phyloP scores from a whole-genome alignment of 2,888 invertebrate genomes.

The Hybos culiciformis region DNA sequence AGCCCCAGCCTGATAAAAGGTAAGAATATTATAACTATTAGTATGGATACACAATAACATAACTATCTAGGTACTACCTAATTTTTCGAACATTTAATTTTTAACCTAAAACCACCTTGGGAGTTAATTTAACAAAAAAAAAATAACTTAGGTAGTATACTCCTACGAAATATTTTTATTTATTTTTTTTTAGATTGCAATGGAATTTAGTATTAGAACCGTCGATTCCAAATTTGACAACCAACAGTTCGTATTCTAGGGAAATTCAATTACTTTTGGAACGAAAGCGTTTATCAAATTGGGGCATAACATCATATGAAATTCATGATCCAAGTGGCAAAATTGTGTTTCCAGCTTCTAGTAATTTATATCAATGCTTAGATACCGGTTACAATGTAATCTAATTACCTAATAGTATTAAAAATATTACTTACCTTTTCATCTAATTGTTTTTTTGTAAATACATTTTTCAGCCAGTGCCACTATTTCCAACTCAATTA shows the following conservation, averaged over 20 bases:
- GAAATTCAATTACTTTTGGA: conserved; percentile 89
- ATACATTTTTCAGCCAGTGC: conserved; percentile 32
- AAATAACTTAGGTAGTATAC: not conserved
- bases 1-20: conserved; percentile 16
- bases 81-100: conserved; percentile 6
- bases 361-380: conserved; percentile 73
- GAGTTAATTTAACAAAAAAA: conserved; percentile 6
- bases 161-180: not conserved
- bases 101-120: conserved; percentile 12
- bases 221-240: conserved; percentile 52
- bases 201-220: conserved; percentile 77
- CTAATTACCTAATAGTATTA: conserved; percentile 6
- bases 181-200: conserved; percentile 40
- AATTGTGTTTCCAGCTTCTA: conserved; percentile 82
- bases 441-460: not conserved
- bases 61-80: not conserved
- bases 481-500: conserved; percentile 53
- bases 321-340: conserved; percentile 67
- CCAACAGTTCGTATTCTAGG: conserved; percentile 50
- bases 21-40: conserved; percentile 3
- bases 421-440: not conserved
- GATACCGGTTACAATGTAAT: conserved; percentile 57
- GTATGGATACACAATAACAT: conserved; percentile 5
- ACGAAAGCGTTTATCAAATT: conserved; percentile 76
- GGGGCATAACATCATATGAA: conserved; percentile 91